Evolutionary conservation across 2,113 vertebrate genomes (phyloP).

Genomic region (Malurus melanocephalus): DNA sequence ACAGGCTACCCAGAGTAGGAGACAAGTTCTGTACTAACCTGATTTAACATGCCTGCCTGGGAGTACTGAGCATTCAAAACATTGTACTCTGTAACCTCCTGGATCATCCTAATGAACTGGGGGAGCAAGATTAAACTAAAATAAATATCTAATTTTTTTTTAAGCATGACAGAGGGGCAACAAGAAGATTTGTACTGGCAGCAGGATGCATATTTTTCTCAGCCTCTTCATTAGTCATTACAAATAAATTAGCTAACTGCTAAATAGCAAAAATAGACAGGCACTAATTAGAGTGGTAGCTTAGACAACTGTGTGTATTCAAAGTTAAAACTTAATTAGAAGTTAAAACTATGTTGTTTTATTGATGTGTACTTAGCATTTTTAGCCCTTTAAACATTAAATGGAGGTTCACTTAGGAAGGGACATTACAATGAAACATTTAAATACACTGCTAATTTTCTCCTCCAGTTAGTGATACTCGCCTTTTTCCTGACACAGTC

Average conservation of each 20-base stretch:
- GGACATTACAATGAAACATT: slow-evolving; percentile 54
- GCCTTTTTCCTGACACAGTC: background rate
- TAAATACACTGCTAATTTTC: slow-evolving; percentile 44
- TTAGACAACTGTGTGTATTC: slow-evolving; percentile 46
- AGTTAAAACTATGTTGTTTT: slow-evolving; percentile 55
- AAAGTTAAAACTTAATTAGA: slow-evolving; percentile 64
- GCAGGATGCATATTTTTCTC: background rate
- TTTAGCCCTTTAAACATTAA: slow-evolving; percentile 65
- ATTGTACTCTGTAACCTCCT: background rate
- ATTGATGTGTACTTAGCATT: slow-evolving; percentile 56
- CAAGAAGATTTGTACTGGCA: background rate
- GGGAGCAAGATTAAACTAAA: background rate
- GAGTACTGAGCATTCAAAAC: background rate
- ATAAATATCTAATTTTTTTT: background rate
- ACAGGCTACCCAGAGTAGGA: background rate
- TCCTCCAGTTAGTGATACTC: slow-evolving; percentile 30
- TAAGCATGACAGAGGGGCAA: background rate
- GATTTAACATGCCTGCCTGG: background rate
- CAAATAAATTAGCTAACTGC: slow-evolving; percentile 52
- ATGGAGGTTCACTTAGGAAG: slow-evolving; percentile 42
- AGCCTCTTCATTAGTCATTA: slow-evolving; percentile 2
- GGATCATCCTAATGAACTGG: background rate
- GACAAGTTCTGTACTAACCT: background rate
- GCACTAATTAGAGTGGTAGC: slow-evolving; percentile 42
- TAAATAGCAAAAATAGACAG: slow-evolving; percentile 51